Base-by-base conservation (phyloP, 2,797 vertebrate species). In the Megaceryle alcyon region DNA sequence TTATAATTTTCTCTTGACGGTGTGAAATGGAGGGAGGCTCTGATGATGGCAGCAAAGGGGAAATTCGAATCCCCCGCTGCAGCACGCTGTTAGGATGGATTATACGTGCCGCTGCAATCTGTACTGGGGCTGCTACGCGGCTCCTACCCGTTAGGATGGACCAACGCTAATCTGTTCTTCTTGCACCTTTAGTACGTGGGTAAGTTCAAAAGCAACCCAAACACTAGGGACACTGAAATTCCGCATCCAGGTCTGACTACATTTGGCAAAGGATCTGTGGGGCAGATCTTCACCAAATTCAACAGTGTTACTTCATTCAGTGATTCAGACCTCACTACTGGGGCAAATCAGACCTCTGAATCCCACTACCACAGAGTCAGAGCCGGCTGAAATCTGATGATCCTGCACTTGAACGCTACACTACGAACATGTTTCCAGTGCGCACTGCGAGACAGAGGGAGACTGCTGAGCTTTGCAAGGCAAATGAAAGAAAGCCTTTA, bases 161-260 rank as follows among this genome's bases (percentile, higher is more conserved):
- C 88, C 76, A 71, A 78, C 0, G 3, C 65, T 94, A 86, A 80
- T 87, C 76, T 85, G 68, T 86, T 91, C 75, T 85, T 68, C 94
- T 90, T 64, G 86, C 84, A 70, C 43, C 82, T 95, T 86, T 86
- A 92, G 71, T 87, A 61, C 57, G 81, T 54, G 91, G 60, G 71
- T 75, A 85, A 93, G 90, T 91, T 90, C 84, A 91, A 92, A 93
- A 94, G 89, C 73, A 69, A 51, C 29, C 37, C 72, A 75, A 75
- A 51, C 89, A 48, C 91, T 18, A 16, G 87, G 94, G 89, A 91
- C 46, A 86, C 25, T 86, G 87, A 91, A 96, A 93, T 92, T 73
- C 76, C 6, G 1, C 70, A 75, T 82, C 63, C 76, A 82, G 82
- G 71, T 69, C 91, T 78, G 44, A 78, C 84, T 81, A 9, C 37